Conservation (phyloP, 2,113 vertebrate species). For the Epinephelus lanceolatus region DNA sequence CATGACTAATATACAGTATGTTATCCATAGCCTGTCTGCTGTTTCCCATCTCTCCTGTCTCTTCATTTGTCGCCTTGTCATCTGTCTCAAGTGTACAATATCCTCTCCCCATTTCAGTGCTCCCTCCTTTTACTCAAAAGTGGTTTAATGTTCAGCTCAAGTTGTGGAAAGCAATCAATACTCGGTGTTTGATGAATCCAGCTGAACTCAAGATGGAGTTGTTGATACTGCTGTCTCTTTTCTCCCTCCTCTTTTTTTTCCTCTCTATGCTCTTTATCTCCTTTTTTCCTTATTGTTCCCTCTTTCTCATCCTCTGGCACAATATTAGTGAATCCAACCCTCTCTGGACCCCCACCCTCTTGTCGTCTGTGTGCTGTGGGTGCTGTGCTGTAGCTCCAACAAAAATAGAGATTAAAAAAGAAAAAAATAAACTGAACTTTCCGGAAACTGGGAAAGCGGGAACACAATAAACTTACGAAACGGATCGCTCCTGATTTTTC, state of each 20-base stretch:
- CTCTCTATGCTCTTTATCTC: slow-evolving; percentile 22
- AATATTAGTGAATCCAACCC: slow-evolving; percentile 71
- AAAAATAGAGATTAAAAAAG: slow-evolving; percentile 72
- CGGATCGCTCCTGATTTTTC: slow-evolving; percentile 75
- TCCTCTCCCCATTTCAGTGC: slow-evolving; percentile 30
- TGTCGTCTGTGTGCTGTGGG: slow-evolving; percentile 83
- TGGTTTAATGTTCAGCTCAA: slow-evolving; percentile 68
- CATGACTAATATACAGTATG: slow-evolving; percentile 35
- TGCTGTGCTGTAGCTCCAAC: slow-evolving; percentile 86
- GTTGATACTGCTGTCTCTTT: slow-evolving; percentile 61
- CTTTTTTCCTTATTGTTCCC: slow-evolving; percentile 53
- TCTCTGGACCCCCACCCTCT: slow-evolving; percentile 59
- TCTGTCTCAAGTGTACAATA: slow-evolving; percentile 53
- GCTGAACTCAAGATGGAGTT: slow-evolving; percentile 65
- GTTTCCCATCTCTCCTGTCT: slow-evolving; percentile 29
- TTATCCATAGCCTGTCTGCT: slow-evolving; percentile 50
- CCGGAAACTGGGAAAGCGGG: slow-evolving; percentile 61
- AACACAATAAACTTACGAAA: slow-evolving; percentile 65
- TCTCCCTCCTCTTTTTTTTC: slow-evolving; percentile 17
- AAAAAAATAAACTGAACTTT: slow-evolving; percentile 71
- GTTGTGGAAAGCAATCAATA: slow-evolving; percentile 71
- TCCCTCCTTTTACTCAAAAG: slow-evolving; percentile 47
- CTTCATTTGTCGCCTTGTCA: slow-evolving; percentile 52
- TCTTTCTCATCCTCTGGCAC: slow-evolving; percentile 75
- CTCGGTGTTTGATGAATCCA: slow-evolving; percentile 65